Percentiles rank a stretch among this genome's conserved stretches.
phyloP scores from a whole-genome alignment of 2,888 invertebrate species.

The Tetranychus truncatus region DNA sequence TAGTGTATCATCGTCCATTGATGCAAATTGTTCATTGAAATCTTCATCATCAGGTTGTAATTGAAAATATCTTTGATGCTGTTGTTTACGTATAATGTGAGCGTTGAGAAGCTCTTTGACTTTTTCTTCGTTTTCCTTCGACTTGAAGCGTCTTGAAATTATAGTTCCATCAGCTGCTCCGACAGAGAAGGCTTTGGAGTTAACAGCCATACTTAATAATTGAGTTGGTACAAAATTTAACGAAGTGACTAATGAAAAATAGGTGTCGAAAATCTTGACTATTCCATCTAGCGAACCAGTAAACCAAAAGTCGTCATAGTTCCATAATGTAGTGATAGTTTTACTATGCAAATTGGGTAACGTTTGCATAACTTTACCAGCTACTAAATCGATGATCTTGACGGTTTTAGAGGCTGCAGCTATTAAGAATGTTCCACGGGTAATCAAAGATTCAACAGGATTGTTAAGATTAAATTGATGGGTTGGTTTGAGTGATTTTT shows the following conservation, averaged over 20 bases:
- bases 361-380: conserved; percentile 60
- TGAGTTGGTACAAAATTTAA: conserved; percentile 41
- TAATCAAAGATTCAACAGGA: conserved; percentile 25
- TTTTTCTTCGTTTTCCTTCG: background rate
- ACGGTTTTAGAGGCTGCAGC: conserved; percentile 57
- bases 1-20: conserved; percentile 7
- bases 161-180: conserved; percentile 19
- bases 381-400: conserved; percentile 77
- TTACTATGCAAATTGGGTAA: conserved; percentile 76
- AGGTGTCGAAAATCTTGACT: conserved; percentile 18
- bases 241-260: conserved; percentile 16
- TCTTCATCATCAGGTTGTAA: background rate
- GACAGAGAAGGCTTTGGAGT: conserved; percentile 18
- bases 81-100: background rate
- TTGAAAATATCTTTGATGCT: conserved; percentile 9
- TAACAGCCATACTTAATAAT: conserved; percentile 53
- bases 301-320: conserved; percentile 46
- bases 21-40: background rate
- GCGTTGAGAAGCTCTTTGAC: background rate
- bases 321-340: conserved; percentile 55
- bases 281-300: conserved; percentile 72
- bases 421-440: conserved; percentile 19
- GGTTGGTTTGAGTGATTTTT: background rate
- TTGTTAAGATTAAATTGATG: conserved; percentile 23
- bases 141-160: conserved; percentile 15